These are phyloP conservation scores for Amaurobius ferox DNA, from an alignment of 2,888 invertebrate species.

Conservation along the genomic window DNA sequence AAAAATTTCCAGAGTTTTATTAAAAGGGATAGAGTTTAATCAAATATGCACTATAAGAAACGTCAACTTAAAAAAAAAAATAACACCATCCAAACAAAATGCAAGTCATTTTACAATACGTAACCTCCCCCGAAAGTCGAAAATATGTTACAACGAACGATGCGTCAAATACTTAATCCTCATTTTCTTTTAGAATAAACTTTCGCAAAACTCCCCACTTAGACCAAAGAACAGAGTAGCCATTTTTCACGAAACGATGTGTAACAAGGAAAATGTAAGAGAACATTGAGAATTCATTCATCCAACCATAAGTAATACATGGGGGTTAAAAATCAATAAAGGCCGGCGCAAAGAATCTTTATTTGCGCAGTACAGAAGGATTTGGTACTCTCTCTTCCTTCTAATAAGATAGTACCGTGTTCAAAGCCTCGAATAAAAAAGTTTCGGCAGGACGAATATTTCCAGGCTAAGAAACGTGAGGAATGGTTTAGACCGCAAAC, in stretches of 20 bases:
- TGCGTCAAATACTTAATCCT: no score
- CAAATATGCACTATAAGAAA: no score
- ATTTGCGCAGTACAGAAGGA: background rate
- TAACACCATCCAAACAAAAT: no score
- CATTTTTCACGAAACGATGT: background rate
- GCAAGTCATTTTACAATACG: no score
- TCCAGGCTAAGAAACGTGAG: background rate
- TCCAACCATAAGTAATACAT: slow-evolving; percentile 16
- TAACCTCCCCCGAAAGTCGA: no score
- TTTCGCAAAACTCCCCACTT: background rate
- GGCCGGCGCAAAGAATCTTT: slow-evolving; percentile 12
- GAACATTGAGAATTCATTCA: slow-evolving; percentile 10
- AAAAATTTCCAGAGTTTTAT: no score
- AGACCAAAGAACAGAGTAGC: background rate
- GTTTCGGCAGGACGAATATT: background rate
- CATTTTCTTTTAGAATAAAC: background rate
- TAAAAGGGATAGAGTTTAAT: no score
- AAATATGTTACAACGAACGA: no score
- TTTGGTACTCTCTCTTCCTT: background rate
- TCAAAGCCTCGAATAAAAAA: slow-evolving; percentile 4
- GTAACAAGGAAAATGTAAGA: slow-evolving; percentile 14
- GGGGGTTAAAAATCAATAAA: slow-evolving; percentile 15
- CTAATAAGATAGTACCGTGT: background rate
- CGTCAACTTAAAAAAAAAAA: no score
- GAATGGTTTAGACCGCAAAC: background rate